A percentile compares a stretch with the other conserved stretches of the same genome.
Evolutionary conservation across 2,113 vertebrate genomes (phyloP).

Genomic region (Todiramphus chloris): DNA sequence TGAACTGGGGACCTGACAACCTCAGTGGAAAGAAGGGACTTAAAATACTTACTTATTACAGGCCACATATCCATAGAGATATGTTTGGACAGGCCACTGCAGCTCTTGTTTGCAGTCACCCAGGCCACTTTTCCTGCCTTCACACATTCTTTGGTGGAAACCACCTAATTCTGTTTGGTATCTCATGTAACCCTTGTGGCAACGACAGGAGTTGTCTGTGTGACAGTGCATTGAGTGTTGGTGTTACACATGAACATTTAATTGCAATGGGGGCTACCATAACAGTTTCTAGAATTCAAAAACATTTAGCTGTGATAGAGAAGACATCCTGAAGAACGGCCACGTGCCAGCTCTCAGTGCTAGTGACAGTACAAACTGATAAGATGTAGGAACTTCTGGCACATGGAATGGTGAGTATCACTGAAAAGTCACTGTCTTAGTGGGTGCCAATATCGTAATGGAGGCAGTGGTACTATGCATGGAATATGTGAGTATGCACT

Average conservation of each 20-base stretch:
- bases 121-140: background rate
- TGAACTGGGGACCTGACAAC: background rate
- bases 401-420: background rate
- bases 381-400: background rate
- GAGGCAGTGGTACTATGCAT: background rate
- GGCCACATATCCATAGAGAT: background rate
- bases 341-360: background rate
- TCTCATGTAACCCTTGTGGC: background rate
- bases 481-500: rapidly evolving
- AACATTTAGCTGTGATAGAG: background rate
- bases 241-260: background rate
- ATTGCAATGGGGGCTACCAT: background rate
- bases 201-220: background rate
- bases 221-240: background rate
- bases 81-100: background rate
- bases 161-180: background rate
- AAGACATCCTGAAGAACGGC: background rate
- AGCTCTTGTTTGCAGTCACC: background rate
- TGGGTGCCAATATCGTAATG: background rate
- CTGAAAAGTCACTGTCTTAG: background rate
- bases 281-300: background rate
- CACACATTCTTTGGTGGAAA: background rate
- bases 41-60: background rate
- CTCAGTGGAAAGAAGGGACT: background rate
- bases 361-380: background rate